Conservation (phyloP, 2,888 invertebrate genomes). For the Junonia oenone region DNA sequence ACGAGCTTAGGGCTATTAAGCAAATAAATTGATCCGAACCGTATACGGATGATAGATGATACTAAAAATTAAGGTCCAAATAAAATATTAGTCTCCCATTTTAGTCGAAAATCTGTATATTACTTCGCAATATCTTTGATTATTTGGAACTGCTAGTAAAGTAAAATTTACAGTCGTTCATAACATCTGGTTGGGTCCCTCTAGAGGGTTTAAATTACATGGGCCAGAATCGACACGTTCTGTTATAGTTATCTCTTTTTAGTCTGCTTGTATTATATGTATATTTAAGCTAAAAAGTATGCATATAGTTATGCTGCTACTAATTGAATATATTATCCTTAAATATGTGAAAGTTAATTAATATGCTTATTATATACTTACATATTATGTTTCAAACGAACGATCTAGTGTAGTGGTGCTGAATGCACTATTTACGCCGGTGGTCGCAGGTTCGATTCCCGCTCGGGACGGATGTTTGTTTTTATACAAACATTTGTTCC, state of each 20-base stretch:
- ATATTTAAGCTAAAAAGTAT: neutral
- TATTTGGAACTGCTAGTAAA: constrained; percentile 20
- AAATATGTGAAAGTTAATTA: neutral
- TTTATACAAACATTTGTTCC: too few species aligned
- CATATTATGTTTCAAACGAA: neutral
- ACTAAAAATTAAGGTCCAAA: neutral
- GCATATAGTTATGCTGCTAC: too few species aligned
- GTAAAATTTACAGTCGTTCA: constrained; percentile 19
- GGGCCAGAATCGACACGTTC: neutral
- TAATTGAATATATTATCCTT: too few species aligned
- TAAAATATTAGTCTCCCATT: neutral
- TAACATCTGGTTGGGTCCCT: constrained; percentile 14
- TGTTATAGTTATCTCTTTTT: neutral
- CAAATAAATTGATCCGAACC: neutral
- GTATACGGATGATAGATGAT: neutral
- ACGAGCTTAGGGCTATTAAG: too few species aligned
- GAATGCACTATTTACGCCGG: too few species aligned
- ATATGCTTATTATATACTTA: neutral
- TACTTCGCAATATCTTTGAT: constrained; percentile 9
- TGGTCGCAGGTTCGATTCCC: too few species aligned
- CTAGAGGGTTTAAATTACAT: neutral
- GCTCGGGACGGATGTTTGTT: too few species aligned
- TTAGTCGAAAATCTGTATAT: neutral
- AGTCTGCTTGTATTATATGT: neutral
- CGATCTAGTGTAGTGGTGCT: too few species aligned